These are phyloP conservation scores for Micronycteris hirsuta DNA, from an alignment of 2,113 vertebrate species.

Conservation along the genomic window DNA sequence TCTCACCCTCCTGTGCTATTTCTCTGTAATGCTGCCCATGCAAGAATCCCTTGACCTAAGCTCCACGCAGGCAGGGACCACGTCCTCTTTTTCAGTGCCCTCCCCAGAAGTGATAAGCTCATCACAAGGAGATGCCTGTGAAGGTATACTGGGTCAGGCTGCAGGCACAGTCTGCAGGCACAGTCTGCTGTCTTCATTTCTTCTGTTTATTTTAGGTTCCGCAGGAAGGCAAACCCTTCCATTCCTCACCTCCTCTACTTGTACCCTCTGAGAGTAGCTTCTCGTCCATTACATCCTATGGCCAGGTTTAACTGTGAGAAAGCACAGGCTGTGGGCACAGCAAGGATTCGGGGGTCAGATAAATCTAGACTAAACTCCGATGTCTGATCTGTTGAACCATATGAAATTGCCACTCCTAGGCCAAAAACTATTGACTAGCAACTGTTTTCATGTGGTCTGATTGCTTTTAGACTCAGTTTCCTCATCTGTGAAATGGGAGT, in stretches of 20 bases:
- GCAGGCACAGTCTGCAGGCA: not conserved
- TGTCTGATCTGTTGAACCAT: not conserved
- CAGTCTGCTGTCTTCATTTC: not conserved
- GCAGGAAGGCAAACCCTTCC: not conserved
- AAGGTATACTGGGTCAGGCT: not conserved
- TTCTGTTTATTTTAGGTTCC: not conserved
- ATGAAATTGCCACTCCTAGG: not conserved
- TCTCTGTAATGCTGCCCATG: not conserved
- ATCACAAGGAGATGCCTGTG: too few species aligned
- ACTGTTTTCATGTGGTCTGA: not conserved
- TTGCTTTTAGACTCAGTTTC: not conserved
- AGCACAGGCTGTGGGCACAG: not conserved
- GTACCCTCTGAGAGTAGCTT: not conserved
- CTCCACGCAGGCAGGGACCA: not conserved
- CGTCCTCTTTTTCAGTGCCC: not conserved
- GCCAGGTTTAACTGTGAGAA: not conserved
- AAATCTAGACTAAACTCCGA: not conserved
- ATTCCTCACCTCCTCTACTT: not conserved
- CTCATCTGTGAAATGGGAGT: not conserved
- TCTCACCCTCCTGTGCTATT: not conserved
- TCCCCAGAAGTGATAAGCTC: not conserved
- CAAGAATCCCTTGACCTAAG: not conserved
- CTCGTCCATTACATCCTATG: not conserved
- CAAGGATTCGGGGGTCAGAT: not conserved
- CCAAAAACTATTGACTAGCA: not conserved